Evolutionary conservation across 23 tunicate genomes (phyloP).

Genomic region (Ascidia mentula): DNA sequence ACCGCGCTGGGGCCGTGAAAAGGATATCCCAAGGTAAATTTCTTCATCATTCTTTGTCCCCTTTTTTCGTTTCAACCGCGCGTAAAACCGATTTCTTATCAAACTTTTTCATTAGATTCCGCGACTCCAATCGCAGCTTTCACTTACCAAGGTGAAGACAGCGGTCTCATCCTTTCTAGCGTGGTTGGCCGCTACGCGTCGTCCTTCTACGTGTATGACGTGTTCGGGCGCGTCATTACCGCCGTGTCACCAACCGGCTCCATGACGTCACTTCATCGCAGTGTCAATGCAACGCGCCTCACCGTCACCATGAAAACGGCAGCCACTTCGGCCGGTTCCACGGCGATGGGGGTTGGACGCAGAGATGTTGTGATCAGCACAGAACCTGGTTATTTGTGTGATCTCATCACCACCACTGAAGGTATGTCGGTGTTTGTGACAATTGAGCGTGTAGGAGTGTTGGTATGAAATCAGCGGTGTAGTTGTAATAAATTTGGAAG

Average conservation of each 20-base stretch:
- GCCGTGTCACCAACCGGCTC: constrained; percentile 79
- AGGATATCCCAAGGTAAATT: constrained; percentile 45
- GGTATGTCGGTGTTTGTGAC: too few species aligned
- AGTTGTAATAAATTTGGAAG: too few species aligned
- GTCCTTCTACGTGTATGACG: constrained; percentile 73
- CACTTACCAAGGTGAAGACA: constrained; percentile 63
- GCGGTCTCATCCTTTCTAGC: constrained; percentile 47
- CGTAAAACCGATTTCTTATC: not conserved
- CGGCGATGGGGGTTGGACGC: constrained; percentile 69
- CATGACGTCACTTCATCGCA: constrained; percentile 60
- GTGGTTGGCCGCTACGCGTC: constrained; percentile 61
- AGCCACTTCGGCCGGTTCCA: constrained; percentile 51
- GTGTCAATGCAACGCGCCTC: constrained; percentile 39
- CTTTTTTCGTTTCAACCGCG: not conserved
- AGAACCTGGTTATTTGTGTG: constrained; percentile 86
- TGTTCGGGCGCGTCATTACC: constrained; percentile 64
- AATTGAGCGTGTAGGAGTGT: too few species aligned
- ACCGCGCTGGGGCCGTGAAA: constrained; percentile 14
- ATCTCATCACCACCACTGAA: constrained; percentile 82
- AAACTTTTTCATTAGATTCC: constrained; percentile 12
- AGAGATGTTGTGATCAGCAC: constrained; percentile 79
- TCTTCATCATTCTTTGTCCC: too few species aligned
- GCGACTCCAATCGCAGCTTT: constrained; percentile 49
- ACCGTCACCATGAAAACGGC: constrained; percentile 69
- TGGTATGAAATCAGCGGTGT: too few species aligned